phyloP scores from a whole-genome alignment of 1,140 invertebrate genomes.

The Mya arenaria region DNA sequence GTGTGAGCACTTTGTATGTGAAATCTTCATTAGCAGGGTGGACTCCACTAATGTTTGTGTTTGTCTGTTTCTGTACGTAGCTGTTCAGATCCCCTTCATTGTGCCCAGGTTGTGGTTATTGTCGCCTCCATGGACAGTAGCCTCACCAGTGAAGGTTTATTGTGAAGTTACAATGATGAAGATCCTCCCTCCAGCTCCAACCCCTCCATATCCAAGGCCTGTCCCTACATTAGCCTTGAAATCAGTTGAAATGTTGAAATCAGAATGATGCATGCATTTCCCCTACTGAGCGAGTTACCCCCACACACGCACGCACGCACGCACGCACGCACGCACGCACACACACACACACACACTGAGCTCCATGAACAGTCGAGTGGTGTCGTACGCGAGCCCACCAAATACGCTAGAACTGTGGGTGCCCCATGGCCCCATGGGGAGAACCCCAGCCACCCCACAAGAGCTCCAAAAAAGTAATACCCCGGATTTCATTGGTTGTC shows the following conservation, averaged over 20 bases:
- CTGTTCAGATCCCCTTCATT: constrained; percentile 62
- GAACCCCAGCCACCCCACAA: constrained; percentile 68
- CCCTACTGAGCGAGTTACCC: constrained; percentile 66
- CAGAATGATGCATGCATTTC: constrained; percentile 70
- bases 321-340: no score
- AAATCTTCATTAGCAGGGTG: constrained; percentile 50
- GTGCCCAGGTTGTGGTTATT: constrained; percentile 58
- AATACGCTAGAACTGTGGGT: constrained; percentile 13
- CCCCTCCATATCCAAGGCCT: constrained; percentile 65
- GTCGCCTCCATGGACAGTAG: constrained; percentile 69
- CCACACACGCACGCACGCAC: no score
- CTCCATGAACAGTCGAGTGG: constrained; percentile 58
- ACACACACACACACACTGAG: constrained; percentile 71
- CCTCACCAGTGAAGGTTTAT: constrained; percentile 63
- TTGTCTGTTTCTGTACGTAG: constrained; percentile 64
- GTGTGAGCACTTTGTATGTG: constrained; percentile 61
- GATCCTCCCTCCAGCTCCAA: constrained; percentile 70
- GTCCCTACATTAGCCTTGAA: constrained; percentile 67
- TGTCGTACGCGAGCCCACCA: constrained; percentile 65
- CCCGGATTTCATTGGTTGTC: no score
- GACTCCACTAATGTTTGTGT: constrained; percentile 60
- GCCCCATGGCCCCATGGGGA: constrained; percentile 68
- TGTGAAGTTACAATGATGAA: constrained; percentile 48
- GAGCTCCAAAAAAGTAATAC: no score
- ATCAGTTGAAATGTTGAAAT: constrained; percentile 59